These are phyloP conservation scores for Drosophila tani DNA, from an alignment of 1,140 invertebrate species.

Conservation along the genomic window DNA sequence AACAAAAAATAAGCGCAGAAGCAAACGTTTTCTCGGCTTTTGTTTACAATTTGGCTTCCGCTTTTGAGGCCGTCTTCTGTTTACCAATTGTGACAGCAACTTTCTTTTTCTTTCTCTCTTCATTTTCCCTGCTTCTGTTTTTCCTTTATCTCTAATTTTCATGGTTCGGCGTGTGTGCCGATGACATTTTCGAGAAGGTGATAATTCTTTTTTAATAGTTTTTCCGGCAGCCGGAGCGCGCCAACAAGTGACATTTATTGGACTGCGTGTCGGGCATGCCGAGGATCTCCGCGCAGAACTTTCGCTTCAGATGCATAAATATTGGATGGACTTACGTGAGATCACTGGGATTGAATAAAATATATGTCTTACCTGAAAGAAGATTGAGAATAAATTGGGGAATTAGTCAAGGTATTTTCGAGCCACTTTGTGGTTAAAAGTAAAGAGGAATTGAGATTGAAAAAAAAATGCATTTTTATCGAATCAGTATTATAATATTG, in stretches of 20 bases:
- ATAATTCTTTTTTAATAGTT: constrained; percentile 84
- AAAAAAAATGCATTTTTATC: too few relatives aligned
- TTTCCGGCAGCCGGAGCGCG: constrained; percentile 64
- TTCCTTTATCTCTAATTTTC: constrained; percentile 30
- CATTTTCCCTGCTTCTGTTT: constrained; percentile 19
- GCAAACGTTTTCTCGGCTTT: constrained; percentile 46
- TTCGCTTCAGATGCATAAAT: constrained; percentile 53
- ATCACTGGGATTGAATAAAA: constrained; percentile 8
- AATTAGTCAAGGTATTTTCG: constrained; percentile 11
- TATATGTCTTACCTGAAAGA: constrained; percentile 56
- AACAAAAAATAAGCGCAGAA: constrained; percentile 35
- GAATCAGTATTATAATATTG: too few relatives aligned
- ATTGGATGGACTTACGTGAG: constrained; percentile 53
- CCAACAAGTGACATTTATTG: constrained; percentile 80
- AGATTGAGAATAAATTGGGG: constrained; percentile 9
- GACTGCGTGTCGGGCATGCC: constrained; percentile 58
- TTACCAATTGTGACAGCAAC: constrained; percentile 55
- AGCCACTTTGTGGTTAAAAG: background rate
- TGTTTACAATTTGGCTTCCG: constrained; percentile 56
- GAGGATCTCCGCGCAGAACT: constrained; percentile 30
- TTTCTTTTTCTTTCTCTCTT: constrained; percentile 37
- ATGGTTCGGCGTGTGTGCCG: constrained; percentile 33
- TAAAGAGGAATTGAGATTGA: background rate
- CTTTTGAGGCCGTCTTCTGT: constrained; percentile 45
- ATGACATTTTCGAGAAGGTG: constrained; percentile 67